These are phyloP conservation scores for Dermolepida albohirtum DNA, from an alignment of 2,888 invertebrate genomes.

Conservation along the genomic window DNA sequence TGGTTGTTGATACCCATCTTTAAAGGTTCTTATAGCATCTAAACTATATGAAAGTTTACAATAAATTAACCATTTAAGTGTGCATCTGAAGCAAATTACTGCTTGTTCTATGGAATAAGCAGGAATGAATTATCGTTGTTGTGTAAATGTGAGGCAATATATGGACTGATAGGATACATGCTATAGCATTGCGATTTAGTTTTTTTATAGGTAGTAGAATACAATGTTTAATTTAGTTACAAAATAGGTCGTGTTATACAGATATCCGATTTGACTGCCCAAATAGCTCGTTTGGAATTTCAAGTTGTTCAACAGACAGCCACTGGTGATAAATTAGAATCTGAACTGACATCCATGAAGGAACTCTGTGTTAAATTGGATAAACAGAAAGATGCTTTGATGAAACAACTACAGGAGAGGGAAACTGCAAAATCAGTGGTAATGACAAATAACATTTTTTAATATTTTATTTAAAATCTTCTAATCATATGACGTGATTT, in stretches of 20 bases:
- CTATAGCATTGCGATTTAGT: too few relatives aligned
- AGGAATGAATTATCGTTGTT: too few relatives aligned
- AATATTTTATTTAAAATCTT: too few relatives aligned
- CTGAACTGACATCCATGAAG: constrained; percentile 71
- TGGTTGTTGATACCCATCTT: too few relatives aligned
- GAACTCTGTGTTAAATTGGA: constrained; percentile 74
- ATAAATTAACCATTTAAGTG: too few relatives aligned
- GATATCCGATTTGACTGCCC: constrained; percentile 64
- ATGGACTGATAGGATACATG: too few relatives aligned
- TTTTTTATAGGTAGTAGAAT: too few relatives aligned
- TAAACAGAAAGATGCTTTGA: constrained; percentile 74
- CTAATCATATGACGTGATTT: neutral
- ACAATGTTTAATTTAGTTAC: neutral
- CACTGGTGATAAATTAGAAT: constrained; percentile 71
- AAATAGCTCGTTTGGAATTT: constrained; percentile 73
- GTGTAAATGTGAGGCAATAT: too few relatives aligned
- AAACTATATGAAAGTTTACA: too few relatives aligned
- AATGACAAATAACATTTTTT: neutral
- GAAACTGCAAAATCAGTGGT: constrained; percentile 65
- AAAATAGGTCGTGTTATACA: constrained; percentile 48
- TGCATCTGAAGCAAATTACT: too few relatives aligned
- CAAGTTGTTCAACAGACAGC: constrained; percentile 73
- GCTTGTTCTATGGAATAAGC: too few relatives aligned
- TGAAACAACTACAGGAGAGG: constrained; percentile 68
- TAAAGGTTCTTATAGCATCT: too few relatives aligned